Evolutionary conservation across 2,113 vertebrate species (phyloP).

Genomic region (Barbus barbus): DNA sequence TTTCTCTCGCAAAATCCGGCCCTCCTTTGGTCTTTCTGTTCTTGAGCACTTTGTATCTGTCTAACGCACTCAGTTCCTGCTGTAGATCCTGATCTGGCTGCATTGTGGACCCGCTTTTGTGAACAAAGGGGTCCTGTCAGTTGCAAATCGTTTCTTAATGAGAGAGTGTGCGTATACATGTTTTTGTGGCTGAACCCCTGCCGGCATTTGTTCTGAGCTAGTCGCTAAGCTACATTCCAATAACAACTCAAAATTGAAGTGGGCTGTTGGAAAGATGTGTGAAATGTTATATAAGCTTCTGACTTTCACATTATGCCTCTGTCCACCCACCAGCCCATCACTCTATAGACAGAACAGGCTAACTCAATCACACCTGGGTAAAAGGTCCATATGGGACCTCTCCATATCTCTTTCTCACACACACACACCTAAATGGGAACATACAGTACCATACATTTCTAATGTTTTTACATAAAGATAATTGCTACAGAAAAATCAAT

Average conservation of each 20-base stretch:
- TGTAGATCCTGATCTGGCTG: neutral
- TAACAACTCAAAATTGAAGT: constrained; percentile 3
- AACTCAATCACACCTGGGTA: neutral
- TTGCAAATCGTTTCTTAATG: neutral
- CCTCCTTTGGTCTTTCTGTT: neutral
- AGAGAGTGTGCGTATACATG: neutral
- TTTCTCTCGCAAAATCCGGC: neutral
- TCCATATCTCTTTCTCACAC: neutral
- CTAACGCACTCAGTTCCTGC: neutral
- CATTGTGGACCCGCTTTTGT: neutral
- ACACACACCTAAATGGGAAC: neutral
- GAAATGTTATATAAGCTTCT: neutral
- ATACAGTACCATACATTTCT: no score
- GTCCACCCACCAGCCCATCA: neutral
- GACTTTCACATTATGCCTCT: neutral
- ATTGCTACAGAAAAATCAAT: neutral
- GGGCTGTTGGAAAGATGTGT: neutral
- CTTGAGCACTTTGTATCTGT: neutral
- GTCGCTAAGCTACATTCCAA: neutral
- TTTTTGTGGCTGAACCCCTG: constrained; percentile 10
- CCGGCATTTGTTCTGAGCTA: neutral
- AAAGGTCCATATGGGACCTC: neutral
- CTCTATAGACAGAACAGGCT: neutral
- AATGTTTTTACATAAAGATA: neutral
- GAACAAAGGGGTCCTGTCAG: constrained; percentile 18